Conservation (phyloP, 2,113 vertebrate genomes). For the Formicarius rufipectus region DNA sequence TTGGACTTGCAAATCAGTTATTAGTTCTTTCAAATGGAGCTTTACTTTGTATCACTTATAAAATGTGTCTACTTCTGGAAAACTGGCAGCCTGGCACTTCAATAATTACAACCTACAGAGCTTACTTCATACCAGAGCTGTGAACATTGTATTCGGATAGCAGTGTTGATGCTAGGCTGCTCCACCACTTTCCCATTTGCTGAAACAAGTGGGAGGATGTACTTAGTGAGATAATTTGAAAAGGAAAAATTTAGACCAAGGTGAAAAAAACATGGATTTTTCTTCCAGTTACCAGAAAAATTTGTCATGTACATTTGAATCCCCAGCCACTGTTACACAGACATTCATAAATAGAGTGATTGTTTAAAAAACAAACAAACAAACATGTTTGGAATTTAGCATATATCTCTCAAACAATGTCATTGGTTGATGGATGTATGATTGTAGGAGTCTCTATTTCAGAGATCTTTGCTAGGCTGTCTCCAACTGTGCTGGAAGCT, state of each 20-base stretch:
- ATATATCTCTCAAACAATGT: background rate
- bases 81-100: constrained; percentile 14
- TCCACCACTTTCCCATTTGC: constrained; percentile 1
- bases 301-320: background rate
- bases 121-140: background rate
- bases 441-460: background rate
- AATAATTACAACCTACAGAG: constrained; percentile 49
- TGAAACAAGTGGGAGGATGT: constrained; percentile 55
- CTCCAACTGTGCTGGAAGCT: background rate
- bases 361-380: background rate
- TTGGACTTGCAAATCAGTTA: background rate
- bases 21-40: background rate
- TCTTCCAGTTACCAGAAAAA: background rate
- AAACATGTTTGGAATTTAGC: background rate
- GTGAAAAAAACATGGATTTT: background rate
- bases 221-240: constrained; percentile 38
- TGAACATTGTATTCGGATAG: constrained; percentile 32
- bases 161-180: background rate
- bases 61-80: constrained; percentile 37
- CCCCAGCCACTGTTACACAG: background rate
- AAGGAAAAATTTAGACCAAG: constrained; percentile 18
- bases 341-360: background rate
- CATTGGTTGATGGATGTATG: rapidly evolving
- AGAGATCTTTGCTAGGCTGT: background rate
- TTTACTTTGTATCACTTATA: background rate